Conservation (phyloP, 2,797 vertebrate species). For the Anableps anableps region DNA sequence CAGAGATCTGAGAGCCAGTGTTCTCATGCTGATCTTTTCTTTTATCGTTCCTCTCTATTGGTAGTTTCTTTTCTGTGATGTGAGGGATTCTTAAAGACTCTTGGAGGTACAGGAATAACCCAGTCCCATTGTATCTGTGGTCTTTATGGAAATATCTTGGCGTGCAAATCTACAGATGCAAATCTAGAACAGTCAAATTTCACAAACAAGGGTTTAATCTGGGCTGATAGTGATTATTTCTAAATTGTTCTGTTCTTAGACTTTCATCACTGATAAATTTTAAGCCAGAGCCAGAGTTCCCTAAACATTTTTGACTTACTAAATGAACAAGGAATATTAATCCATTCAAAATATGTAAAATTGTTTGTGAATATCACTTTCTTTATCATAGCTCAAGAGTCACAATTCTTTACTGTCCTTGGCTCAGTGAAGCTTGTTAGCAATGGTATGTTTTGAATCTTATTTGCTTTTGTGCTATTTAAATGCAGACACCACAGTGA, state of each 20-base stretch:
- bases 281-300: background rate
- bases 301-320: background rate
- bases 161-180: background rate
- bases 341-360: background rate
- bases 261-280: background rate
- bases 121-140: slow-evolving; percentile 14
- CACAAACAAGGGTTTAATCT: slow-evolving; percentile 8
- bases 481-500: slow-evolving; percentile 18
- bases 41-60: background rate
- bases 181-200: slow-evolving; percentile 34
- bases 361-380: background rate
- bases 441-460: slow-evolving; percentile 33
- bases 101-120: slow-evolving; percentile 11
- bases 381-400: background rate
- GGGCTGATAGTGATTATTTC: background rate
- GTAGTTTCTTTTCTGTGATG: background rate
- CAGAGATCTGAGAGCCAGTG: slow-evolving; percentile 1
- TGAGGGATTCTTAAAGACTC: background rate
- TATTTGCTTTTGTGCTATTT: slow-evolving; percentile 30
- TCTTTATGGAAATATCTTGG: slow-evolving; percentile 22
- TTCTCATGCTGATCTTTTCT: slow-evolving; percentile 25
- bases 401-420: background rate
- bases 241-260: background rate
- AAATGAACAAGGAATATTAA: background rate
- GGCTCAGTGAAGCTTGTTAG: too few species aligned